Percentiles rank a stretch among this genome's conserved stretches.
Evolutionary conservation across 1,140 invertebrate genomes (phyloP).

Genomic region (Caenorhabditis remanei): DNA sequence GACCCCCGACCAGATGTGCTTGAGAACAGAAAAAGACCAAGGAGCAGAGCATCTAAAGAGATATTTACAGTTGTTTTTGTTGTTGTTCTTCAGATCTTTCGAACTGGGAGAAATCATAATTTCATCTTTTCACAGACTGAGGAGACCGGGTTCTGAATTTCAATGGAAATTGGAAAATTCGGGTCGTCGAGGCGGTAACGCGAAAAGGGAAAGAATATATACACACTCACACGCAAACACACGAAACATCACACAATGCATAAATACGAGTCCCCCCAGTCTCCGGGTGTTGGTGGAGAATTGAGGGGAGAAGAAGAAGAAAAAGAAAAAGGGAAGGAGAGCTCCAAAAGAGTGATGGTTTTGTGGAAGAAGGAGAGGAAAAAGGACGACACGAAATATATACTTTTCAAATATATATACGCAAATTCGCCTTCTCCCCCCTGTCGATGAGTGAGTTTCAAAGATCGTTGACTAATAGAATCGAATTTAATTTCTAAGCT

Average conservation of each 20-base stretch:
- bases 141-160: background rate
- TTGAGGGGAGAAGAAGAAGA: background rate
- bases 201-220: constrained; percentile 54
- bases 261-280: constrained; percentile 22
- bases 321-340: background rate
- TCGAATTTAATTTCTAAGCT: constrained; percentile 32
- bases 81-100: background rate
- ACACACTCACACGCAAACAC: constrained; percentile 48
- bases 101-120: background rate
- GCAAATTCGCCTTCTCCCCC: background rate
- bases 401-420: constrained; percentile 34
- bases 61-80: background rate
- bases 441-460: constrained; percentile 19
- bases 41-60: background rate
- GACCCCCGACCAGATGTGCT: constrained; percentile 32
- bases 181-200: constrained; percentile 7
- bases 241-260: constrained; percentile 45
- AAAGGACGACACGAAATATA: constrained; percentile 13
- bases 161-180: constrained; percentile 30
- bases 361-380: background rate
- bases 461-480: constrained; percentile 38
- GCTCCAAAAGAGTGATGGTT: too few species aligned
- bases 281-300: constrained; percentile 20
- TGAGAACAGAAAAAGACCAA: constrained; percentile 20
- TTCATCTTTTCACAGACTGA: background rate